These are phyloP conservation scores for Magallana angulata DNA, from an alignment of 1,140 invertebrate genomes.

Conservation along the genomic window DNA sequence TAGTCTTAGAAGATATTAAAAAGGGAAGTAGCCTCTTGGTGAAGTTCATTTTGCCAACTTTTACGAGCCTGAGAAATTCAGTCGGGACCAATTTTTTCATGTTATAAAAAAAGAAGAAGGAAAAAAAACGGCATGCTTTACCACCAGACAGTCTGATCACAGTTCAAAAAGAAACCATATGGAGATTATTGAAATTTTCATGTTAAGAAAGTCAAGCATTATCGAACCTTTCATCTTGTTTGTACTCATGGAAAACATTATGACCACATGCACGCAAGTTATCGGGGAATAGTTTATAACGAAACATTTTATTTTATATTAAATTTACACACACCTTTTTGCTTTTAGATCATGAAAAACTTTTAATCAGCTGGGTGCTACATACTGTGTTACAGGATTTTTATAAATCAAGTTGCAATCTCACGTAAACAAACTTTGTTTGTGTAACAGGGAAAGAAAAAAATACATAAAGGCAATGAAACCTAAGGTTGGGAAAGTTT, in stretches of 20 bases:
- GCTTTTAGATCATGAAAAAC: too few relatives aligned
- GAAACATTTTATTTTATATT: background rate
- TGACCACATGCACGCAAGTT: background rate
- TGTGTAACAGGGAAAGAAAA: too few relatives aligned
- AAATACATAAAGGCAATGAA: background rate
- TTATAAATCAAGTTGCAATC: too few relatives aligned
- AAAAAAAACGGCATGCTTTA: background rate
- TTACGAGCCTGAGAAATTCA: slow-evolving; percentile 19
- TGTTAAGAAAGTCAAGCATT: background rate
- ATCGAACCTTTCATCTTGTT: background rate
- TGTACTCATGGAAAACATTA: slow-evolving; percentile 14
- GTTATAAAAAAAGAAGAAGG: background rate
- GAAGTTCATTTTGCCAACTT: slow-evolving; percentile 11
- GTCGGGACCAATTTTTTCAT: slow-evolving; percentile 11
- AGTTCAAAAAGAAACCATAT: slow-evolving; percentile 13
- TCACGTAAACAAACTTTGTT: too few relatives aligned
- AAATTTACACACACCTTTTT: too few relatives aligned
- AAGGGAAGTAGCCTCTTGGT: slow-evolving; percentile 14
- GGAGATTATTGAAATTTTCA: background rate
- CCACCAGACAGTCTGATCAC: background rate
- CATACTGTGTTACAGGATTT: too few relatives aligned
- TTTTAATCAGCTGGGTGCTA: too few relatives aligned
- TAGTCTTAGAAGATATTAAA: slow-evolving; percentile 25
- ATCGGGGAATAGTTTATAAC: background rate
- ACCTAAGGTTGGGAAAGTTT: background rate